Percentiles rank a stretch among this genome's conserved stretches.
Conservation (phyloP, 2,113 vertebrate genomes). For the Myrmophylax atrothorax region DNA sequence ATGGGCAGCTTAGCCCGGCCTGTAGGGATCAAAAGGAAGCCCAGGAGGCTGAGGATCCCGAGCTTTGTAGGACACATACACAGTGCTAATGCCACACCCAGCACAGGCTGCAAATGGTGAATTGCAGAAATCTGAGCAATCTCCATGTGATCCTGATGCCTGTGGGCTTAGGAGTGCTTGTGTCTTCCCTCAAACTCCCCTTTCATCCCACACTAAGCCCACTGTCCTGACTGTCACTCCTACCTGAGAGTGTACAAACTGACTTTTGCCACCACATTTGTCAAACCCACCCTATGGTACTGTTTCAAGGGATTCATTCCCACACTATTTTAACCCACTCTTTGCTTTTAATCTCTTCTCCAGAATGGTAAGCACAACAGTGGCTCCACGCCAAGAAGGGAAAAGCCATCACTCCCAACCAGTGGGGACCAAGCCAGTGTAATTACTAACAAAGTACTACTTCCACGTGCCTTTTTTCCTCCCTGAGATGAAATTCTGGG, state of each 20-base stretch:
- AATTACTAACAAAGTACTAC: not conserved
- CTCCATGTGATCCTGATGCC: not conserved
- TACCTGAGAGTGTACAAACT: not conserved
- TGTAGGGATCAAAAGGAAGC: not conserved
- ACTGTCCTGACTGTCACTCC: not conserved
- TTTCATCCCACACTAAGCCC: not conserved
- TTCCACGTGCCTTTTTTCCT: not conserved
- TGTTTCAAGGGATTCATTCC: not conserved
- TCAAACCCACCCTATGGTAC: not conserved
- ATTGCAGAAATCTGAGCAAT: not conserved
- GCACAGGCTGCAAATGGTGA: not conserved
- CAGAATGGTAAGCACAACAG: conserved; percentile 41
- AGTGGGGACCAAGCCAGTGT: not conserved
- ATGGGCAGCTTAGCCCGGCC: not conserved
- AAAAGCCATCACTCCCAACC: not conserved
- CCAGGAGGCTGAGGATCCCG: rapidly evolving
- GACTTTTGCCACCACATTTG: not conserved
- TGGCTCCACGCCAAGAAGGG: conserved; percentile 33
- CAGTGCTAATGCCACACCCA: not conserved
- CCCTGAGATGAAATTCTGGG: not conserved
- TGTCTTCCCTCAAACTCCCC: not conserved
- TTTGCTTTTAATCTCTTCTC: conserved; percentile 35
- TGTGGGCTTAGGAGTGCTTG: not conserved
- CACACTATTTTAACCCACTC: conserved; percentile 41
- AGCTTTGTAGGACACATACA: not conserved